phyloP scores from a whole-genome alignment of 92 coral and sea anemone species.

The Zoanthus solanderi region DNA sequence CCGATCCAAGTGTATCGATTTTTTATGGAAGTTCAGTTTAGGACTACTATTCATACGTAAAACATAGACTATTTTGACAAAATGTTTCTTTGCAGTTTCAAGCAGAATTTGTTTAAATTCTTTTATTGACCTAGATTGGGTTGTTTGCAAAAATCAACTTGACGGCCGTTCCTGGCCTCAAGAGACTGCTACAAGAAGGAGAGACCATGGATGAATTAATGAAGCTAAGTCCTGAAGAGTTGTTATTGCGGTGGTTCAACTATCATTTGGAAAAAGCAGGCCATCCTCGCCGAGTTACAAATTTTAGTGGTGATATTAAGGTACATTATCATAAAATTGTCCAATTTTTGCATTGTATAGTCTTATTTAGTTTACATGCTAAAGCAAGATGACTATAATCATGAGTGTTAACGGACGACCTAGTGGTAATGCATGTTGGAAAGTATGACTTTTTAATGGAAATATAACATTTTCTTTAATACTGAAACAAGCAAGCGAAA shows the following conservation, averaged over 20 bases:
- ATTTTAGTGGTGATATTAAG: conserved; percentile 77
- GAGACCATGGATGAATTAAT: conserved; percentile 87
- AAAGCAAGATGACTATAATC: no score
- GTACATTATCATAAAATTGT: neutral
- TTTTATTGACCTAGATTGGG: conserved; percentile 75
- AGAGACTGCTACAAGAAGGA: conserved; percentile 83
- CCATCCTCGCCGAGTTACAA: conserved; percentile 74
- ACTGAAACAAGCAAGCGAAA: no score
- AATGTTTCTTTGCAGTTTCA: no score
- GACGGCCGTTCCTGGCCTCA: conserved; percentile 90
- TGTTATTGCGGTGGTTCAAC: conserved; percentile 93
- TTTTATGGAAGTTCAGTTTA: no score
- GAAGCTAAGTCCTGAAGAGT: conserved; percentile 87
- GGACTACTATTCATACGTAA: no score
- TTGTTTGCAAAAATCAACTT: conserved; percentile 93
- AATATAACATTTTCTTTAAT: no score
- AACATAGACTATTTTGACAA: no score
- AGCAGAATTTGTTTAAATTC: neutral
- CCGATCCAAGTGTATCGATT: no score
- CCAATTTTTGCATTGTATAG: neutral
- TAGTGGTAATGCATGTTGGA: no score
- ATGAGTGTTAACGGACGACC: no score
- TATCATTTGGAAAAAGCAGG: conserved; percentile 89
- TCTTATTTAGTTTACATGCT: neutral
- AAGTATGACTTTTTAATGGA: no score